These are phyloP conservation scores for Calidris pugnax DNA, from an alignment of 2,113 vertebrate species.

Conservation along the genomic window DNA sequence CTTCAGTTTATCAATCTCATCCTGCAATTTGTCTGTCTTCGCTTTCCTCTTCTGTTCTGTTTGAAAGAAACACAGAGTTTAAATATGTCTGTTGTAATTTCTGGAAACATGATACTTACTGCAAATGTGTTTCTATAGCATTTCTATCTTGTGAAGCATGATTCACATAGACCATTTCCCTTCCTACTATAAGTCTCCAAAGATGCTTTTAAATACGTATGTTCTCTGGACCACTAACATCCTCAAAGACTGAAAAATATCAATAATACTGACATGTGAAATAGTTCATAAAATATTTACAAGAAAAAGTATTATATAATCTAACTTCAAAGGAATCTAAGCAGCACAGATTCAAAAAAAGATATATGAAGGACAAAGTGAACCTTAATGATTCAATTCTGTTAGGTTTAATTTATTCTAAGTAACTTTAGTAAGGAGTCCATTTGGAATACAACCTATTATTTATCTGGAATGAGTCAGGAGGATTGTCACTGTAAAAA, in stretches of 20 bases:
- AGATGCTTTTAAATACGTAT: not conserved
- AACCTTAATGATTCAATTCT: not conserved
- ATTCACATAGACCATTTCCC: not conserved
- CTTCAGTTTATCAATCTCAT: slow-evolving; percentile 84
- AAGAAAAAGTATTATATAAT: not conserved
- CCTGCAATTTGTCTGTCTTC: slow-evolving; percentile 77
- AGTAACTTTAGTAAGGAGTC: not conserved
- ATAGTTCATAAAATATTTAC: not conserved
- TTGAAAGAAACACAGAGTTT: slow-evolving; percentile 35
- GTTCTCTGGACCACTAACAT: not conserved
- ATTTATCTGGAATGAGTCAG: not conserved
- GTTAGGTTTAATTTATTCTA: not conserved
- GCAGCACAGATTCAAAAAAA: not conserved
- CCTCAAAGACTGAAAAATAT: not conserved
- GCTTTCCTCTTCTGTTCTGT: slow-evolving; percentile 81
- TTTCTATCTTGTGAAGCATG: not conserved
- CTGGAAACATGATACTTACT: not conserved
- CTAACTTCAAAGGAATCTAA: not conserved
- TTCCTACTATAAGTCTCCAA: not conserved
- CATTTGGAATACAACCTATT: not conserved
- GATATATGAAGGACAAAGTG: not conserved
- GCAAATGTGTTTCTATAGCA: not conserved
- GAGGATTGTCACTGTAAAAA: not conserved
- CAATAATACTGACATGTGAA: not conserved
- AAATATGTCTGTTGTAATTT: not conserved